Evolutionary conservation across 1,140 invertebrate genomes (phyloP), one percentile per base, ranked within the genome.

Genomic region (Atopsyche davidsoni): DNA sequence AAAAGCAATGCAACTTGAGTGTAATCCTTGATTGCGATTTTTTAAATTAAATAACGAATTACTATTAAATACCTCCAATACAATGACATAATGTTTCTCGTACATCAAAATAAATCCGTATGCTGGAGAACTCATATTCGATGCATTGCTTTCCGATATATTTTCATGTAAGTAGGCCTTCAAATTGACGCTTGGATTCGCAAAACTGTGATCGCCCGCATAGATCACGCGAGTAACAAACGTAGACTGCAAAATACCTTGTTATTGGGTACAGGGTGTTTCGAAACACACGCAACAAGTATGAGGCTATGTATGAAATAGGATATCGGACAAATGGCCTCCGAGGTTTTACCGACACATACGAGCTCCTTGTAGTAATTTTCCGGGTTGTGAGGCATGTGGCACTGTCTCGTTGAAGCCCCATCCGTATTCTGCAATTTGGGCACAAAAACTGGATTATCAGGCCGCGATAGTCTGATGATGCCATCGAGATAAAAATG

Each of bases 171-270:
- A 66, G 18, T 63, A 49, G 23, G 61, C 43, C 24, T 64, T 66
- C 39, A 71, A 59, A 23, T 65, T 63, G 4, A 66, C 61, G 45
- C 64, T 66, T 0, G 59, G 31, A 19, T 47, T 35, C 1, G 32
- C 19, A 23, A 70, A 46, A 13, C 46, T 53, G 53, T 74, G 69
- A 43, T 72, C 68, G 2, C 70, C 70, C 4, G 59, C 60, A 48
- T 70, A 72, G 45, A 69, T 63, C 57, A 69, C 65, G 16, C 72
- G 64, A 45, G 65, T 60, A 4, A 66, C 65, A 51, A 68, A 70
- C 0, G 65, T 57, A 70, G 70, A 72, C 72, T 74, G 55, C 21
- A n/a, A n/a, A n/a, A n/a, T n/a, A n/a, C n/a, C n/a, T n/a, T n/a
- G n/a, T n/a, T n/a, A n/a, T n/a, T n/a, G n/a, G n/a, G n/a, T n/a